Conservation (phyloP, 2,888 invertebrate genomes). For the Chymomyza amoena region DNA sequence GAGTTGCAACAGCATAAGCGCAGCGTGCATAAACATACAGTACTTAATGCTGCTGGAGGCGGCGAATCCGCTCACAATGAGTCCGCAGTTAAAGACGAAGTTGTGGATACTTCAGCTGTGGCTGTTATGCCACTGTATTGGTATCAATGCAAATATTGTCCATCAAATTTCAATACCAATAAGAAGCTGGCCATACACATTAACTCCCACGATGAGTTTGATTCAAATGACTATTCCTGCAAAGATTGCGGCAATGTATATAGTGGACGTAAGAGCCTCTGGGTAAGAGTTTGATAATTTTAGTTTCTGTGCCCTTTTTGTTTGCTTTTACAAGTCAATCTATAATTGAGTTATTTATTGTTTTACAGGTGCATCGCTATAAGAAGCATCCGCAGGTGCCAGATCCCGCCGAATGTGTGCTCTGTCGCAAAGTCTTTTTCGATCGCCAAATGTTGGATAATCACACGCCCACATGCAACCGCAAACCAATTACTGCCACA, state of each 20-base stretch:
- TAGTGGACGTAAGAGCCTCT: slow-evolving; percentile 78
- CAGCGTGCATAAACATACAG: slow-evolving; percentile 69
- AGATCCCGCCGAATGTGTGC: slow-evolving; percentile 76
- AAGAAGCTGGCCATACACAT: slow-evolving; percentile 79
- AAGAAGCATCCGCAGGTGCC: slow-evolving; percentile 79
- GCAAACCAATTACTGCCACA: slow-evolving; percentile 68
- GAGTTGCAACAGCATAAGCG: slow-evolving; percentile 76
- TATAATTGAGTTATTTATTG: background rate
- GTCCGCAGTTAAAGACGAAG: background rate
- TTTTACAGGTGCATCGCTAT: slow-evolving; percentile 77
- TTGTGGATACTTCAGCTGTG: background rate
- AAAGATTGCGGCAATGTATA: slow-evolving; percentile 79
- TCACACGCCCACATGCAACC: slow-evolving; percentile 75
- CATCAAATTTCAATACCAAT: slow-evolving; percentile 78
- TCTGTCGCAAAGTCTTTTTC: slow-evolving; percentile 78
- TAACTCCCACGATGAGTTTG: slow-evolving; percentile 78
- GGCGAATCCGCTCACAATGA: slow-evolving; percentile 19
- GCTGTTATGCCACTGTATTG: slow-evolving; percentile 68
- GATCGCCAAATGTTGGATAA: slow-evolving; percentile 77
- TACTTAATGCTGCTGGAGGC: slow-evolving; percentile 32
- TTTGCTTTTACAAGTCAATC: background rate
- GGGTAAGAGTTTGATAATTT: slow-evolving; percentile 63
- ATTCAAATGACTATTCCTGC: slow-evolving; percentile 78
- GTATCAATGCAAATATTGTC: slow-evolving; percentile 79
- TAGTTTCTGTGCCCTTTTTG: background rate